Conservation (phyloP, 2,888 invertebrate genomes). For the Epinotia ramella region DNA sequence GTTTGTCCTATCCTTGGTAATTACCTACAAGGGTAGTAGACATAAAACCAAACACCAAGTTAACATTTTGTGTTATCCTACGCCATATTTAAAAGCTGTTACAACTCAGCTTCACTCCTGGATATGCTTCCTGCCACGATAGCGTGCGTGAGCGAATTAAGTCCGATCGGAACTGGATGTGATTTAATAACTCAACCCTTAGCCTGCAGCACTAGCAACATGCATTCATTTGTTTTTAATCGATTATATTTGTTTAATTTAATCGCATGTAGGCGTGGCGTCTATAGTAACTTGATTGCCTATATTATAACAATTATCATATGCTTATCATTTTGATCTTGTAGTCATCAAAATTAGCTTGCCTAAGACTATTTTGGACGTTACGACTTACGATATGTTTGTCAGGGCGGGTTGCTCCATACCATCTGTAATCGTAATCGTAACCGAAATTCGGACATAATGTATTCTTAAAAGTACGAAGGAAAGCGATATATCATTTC, state of each 20-base stretch:
- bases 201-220: conserved; percentile 49
- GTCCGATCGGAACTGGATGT: conserved; percentile 65
- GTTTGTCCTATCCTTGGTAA: no score
- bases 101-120: conserved; percentile 59
- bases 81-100: not conserved
- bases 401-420: no score
- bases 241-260: not conserved
- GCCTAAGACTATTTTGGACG: not conserved
- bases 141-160: conserved; percentile 66
- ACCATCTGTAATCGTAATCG: not conserved
- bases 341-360: not conserved
- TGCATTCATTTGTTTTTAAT: not conserved
- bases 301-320: no score
- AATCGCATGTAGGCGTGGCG: not conserved
- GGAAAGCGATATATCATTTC: no score
- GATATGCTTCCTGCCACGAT: conserved; percentile 66
- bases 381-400: no score
- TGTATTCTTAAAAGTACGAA: no score
- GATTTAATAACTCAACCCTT: conserved; percentile 62
- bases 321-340: no score
- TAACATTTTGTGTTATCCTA: no score
- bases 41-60: no score
- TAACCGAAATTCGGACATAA: not conserved
- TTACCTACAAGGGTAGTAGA: no score
- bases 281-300: not conserved